Percentiles rank a stretch among this genome's conserved stretches.
phyloP scores from a whole-genome alignment of 2,888 invertebrate species.

The Euzetes globulus region DNA sequence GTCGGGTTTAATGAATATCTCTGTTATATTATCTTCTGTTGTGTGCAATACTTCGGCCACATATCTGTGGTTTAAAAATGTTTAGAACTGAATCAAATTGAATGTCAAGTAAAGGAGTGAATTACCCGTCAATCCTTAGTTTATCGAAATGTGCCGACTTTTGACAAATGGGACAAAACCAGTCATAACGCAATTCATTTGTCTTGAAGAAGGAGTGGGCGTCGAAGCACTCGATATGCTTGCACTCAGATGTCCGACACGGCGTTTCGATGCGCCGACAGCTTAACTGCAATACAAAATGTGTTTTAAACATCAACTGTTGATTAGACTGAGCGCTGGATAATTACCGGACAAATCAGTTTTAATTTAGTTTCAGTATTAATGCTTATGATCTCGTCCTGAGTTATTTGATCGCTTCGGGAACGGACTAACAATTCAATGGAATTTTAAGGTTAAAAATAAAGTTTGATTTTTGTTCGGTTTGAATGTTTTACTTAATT shows the following conservation, averaged over 20 bases:
- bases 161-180: slow-evolving; percentile 28
- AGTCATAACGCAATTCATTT: slow-evolving; percentile 4
- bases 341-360: slow-evolving; percentile 26
- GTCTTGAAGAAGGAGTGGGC: background rate
- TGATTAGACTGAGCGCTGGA: background rate
- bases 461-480: background rate
- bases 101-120: background rate
- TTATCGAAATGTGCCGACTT: background rate
- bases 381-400: background rate
- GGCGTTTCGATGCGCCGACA: background rate
- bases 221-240: slow-evolving; percentile 23
- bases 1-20: background rate
- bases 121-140: slow-evolving; percentile 17
- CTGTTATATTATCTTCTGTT: background rate
- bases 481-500: slow-evolving; percentile 11
- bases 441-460: background rate
- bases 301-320: background rate
- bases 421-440: background rate
- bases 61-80: background rate
- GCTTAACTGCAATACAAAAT: background rate
- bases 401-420: background rate
- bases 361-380: background rate
- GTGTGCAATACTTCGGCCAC: background rate
- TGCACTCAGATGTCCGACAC: background rate
- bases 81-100: background rate